Percentiles rank a stretch among this genome's conserved stretches.
Conservation (phyloP, 2,797 vertebrate species). For the Microctenopoma stevenorrisi region DNA sequence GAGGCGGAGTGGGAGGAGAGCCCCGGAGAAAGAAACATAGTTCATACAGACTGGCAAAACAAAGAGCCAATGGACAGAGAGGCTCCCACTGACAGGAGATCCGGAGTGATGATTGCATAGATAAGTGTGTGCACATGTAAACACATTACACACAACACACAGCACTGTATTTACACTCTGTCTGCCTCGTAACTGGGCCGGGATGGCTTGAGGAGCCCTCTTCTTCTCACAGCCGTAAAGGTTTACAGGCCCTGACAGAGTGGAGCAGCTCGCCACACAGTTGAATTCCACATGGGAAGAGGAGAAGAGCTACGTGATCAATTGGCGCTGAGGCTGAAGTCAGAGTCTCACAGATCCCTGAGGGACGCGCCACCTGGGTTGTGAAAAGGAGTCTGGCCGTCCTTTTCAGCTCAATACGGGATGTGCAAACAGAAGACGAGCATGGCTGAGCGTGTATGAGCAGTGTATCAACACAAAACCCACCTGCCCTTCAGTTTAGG, state of each 20-base stretch:
- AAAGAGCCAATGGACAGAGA: slow-evolving; percentile 73
- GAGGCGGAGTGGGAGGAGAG: slow-evolving; percentile 83
- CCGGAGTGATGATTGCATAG: slow-evolving; percentile 42
- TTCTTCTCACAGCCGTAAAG: slow-evolving; percentile 59
- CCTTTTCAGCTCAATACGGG: slow-evolving; percentile 36
- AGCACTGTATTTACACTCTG: slow-evolving; percentile 34
- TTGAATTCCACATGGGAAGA: slow-evolving; percentile 69
- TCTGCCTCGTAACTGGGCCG: slow-evolving; percentile 26
- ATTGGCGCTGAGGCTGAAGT: slow-evolving; percentile 4
- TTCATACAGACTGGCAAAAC: slow-evolving; percentile 61
- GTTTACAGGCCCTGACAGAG: slow-evolving; percentile 63
- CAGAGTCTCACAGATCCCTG: slow-evolving; percentile 13
- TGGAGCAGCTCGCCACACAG: slow-evolving; percentile 61
- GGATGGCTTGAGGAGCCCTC: slow-evolving; percentile 23
- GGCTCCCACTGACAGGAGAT: slow-evolving; percentile 39
- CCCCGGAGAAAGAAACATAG: slow-evolving; percentile 61
- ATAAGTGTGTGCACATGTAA: slow-evolving; percentile 38
- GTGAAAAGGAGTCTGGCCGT: slow-evolving; percentile 45
- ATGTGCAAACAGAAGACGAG: slow-evolving; percentile 70
- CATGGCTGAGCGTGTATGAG: slow-evolving; percentile 68
- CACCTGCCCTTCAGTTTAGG: slow-evolving; percentile 77
- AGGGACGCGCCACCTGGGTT: slow-evolving; percentile 49
- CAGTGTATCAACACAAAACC: slow-evolving; percentile 72
- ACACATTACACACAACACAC: slow-evolving; percentile 36
- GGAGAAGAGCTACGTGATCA: slow-evolving; percentile 6